phyloP scores from a whole-genome alignment of 1,140 invertebrate genomes.

The Brachionus koreanus region DNA sequence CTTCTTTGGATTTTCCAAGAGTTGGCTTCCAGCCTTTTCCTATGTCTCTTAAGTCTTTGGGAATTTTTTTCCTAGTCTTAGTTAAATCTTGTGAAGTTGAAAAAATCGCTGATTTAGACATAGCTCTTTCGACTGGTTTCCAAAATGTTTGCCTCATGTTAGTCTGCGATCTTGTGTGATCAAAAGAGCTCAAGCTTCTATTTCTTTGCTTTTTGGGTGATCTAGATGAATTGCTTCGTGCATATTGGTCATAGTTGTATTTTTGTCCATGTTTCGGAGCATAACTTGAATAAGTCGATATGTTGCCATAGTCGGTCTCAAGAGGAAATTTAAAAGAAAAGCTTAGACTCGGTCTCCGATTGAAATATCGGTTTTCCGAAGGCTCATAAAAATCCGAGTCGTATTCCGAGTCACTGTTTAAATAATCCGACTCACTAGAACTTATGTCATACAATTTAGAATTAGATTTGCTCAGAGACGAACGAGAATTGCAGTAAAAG shows the following conservation, averaged over 20 bases:
- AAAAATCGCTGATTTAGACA: slow-evolving; percentile 16
- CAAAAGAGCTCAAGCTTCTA: background rate
- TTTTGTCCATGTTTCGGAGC: background rate
- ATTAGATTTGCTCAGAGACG: background rate
- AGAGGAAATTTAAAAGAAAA: slow-evolving; percentile 11
- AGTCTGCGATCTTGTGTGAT: background rate
- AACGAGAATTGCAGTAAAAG: background rate
- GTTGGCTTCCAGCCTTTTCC: slow-evolving; percentile 14
- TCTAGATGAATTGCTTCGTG: background rate
- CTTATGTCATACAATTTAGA: background rate
- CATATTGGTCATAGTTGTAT: slow-evolving; percentile 1
- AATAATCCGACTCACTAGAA: background rate
- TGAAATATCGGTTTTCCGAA: background rate
- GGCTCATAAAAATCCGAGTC: background rate
- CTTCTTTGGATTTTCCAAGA: background rate
- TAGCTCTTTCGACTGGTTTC: background rate
- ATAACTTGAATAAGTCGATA: background rate
- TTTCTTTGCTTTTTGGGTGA: background rate
- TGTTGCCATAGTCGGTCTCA: background rate
- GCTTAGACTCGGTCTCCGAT: background rate
- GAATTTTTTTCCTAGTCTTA: background rate
- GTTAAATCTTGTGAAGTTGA: background rate
- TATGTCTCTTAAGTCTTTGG: background rate
- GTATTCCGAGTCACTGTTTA: background rate
- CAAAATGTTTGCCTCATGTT: background rate